Evolutionary conservation across 2,797 vertebrate genomes (phyloP).

Genomic region (Anguilla megastoma): DNA sequence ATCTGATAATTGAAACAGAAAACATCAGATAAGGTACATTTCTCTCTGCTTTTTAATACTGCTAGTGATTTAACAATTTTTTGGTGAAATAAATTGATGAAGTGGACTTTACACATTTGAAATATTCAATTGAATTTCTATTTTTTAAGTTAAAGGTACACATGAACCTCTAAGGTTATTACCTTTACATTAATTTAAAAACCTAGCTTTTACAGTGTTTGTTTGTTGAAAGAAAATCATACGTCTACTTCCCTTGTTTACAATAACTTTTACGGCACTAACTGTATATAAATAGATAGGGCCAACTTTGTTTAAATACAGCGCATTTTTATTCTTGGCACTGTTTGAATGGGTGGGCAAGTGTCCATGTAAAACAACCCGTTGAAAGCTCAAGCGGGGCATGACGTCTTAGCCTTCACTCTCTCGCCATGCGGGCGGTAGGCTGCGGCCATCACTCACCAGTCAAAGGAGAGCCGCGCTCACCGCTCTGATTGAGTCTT

Average conservation of each 20-base stretch:
- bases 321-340: not conserved
- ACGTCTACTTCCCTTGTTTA: not conserved
- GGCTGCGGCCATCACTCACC: slow-evolving; percentile 37
- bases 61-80: not conserved
- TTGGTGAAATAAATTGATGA: not conserved
- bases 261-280: not conserved
- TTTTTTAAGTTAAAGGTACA: not conserved
- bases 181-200: not conserved
- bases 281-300: not conserved
- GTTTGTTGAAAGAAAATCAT: not conserved
- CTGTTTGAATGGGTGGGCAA: not conserved
- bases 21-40: not conserved
- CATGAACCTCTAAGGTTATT: not conserved
- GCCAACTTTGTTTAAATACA: not conserved
- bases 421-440: not conserved
- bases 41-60: not conserved
- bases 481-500: slow-evolving; percentile 56
- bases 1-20: not conserved
- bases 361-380: not conserved
- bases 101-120: not conserved
- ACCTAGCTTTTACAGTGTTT: not conserved
- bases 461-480: slow-evolving; percentile 43
- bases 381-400: slow-evolving; percentile 4
- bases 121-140: not conserved
- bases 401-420: not conserved